phyloP scores from a whole-genome alignment of 2,888 invertebrate genomes.

The Penaeus monodon region DNA sequence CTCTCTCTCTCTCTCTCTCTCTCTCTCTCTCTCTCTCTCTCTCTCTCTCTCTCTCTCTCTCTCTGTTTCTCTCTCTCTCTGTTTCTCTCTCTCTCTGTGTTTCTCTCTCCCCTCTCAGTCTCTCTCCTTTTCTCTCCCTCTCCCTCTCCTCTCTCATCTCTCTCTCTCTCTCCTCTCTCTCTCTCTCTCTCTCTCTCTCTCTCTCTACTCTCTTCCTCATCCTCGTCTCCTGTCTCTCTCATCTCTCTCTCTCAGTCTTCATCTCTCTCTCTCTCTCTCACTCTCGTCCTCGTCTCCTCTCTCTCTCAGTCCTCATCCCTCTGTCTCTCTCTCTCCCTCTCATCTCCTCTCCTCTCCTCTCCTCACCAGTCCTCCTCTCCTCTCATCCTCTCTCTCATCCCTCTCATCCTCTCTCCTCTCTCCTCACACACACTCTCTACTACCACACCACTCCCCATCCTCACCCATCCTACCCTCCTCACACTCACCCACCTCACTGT shows the following conservation, averaged over 20 bases:
- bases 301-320: not conserved
- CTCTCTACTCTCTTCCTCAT: not conserved
- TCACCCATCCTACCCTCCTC: too few species aligned
- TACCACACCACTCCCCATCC: too few species aligned
- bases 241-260: too few species aligned
- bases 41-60: not conserved
- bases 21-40: too few species aligned
- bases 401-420: not conserved
- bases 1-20: too few species aligned
- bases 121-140: not conserved
- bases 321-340: not conserved
- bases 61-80: not conserved
- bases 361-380: not conserved
- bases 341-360: not conserved
- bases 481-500: too few species aligned
- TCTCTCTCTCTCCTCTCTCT: not conserved
- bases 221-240: too few species aligned
- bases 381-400: not conserved
- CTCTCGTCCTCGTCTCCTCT: not conserved
- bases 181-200: too few species aligned
- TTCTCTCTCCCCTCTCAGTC: not conserved
- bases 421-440: too few species aligned
- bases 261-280: too few species aligned
- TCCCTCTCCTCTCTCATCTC: too few species aligned
- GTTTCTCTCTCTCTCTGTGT: too few species aligned